These are phyloP conservation scores for Caradrina clavipalpis DNA, from an alignment of 2,888 invertebrate genomes.

Conservation along the genomic window DNA sequence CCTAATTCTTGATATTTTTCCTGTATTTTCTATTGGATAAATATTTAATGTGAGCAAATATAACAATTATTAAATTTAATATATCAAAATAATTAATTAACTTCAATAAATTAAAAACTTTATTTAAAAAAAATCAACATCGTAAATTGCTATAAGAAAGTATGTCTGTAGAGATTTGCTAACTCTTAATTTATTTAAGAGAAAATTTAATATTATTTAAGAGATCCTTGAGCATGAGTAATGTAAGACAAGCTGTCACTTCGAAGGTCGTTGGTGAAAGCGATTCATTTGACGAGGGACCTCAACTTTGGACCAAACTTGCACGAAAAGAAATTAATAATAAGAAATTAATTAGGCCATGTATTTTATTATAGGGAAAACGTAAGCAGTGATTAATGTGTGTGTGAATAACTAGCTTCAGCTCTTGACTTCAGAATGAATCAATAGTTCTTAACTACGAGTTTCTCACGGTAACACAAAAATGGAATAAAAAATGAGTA, in stretches of 20 bases:
- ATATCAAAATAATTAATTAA: too few relatives aligned
- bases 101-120: too few relatives aligned
- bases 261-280: slow-evolving; percentile 44
- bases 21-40: too few relatives aligned
- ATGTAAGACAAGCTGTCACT: slow-evolving; percentile 53
- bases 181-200: background rate
- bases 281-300: slow-evolving; percentile 50
- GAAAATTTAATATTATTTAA: slow-evolving; percentile 9
- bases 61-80: too few relatives aligned
- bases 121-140: background rate
- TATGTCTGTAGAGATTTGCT: background rate
- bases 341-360: slow-evolving; percentile 43
- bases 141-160: background rate
- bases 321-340: too few relatives aligned
- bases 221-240: slow-evolving; percentile 46
- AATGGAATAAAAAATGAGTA: too few relatives aligned
- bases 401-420: too few relatives aligned
- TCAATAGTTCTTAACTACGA: too few relatives aligned
- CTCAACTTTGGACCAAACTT: slow-evolving; percentile 31
- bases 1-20: too few relatives aligned
- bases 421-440: too few relatives aligned
- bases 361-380: background rate
- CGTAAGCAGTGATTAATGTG: background rate
- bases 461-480: too few relatives aligned
- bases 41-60: too few relatives aligned